phyloP scores from a whole-genome alignment of 1,140 invertebrate species.

The Potamilus streckersoni region DNA sequence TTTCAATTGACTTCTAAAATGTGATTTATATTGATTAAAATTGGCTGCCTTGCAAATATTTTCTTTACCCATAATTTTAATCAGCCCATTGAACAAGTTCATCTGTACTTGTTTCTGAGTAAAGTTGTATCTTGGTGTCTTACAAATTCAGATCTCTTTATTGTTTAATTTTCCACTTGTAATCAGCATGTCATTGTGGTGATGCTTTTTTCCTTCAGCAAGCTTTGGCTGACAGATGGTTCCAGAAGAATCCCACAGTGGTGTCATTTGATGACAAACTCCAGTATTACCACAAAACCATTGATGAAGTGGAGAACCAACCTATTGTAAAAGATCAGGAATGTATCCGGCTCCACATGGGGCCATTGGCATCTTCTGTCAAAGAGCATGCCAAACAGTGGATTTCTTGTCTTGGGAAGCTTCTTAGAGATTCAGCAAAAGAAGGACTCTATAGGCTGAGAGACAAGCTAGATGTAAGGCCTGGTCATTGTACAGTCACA shows the following conservation, averaged over 20 bases:
- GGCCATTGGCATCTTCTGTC: slow-evolving; percentile 59
- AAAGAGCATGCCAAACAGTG: slow-evolving; percentile 66
- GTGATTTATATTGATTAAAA: no score
- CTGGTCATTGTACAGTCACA: no score
- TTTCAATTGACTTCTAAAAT: no score
- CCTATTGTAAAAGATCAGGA: slow-evolving; percentile 63
- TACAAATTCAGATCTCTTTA: no score
- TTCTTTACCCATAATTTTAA: no score
- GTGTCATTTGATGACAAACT: slow-evolving; percentile 85
- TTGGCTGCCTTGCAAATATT: no score
- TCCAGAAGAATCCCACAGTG: slow-evolving; percentile 77
- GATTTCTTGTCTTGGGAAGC: slow-evolving; percentile 62
- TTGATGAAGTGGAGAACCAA: slow-evolving; percentile 74
- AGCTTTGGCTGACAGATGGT: slow-evolving; percentile 76
- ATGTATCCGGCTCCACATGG: slow-evolving; percentile 63
- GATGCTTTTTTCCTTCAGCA: slow-evolving; percentile 42
- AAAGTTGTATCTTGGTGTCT: no score
- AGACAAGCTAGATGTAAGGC: slow-evolving; percentile 63
- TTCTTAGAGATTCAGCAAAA: slow-evolving; percentile 67
- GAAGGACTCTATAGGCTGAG: slow-evolving; percentile 56
- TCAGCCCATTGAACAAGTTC: no score
- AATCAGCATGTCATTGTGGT: not conserved
- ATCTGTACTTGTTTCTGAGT: no score
- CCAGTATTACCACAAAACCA: slow-evolving; percentile 82
- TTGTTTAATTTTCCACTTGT: no score